Evolutionary conservation across 2,113 vertebrate genomes (phyloP).

Genomic region (Stegastes partitus): DNA sequence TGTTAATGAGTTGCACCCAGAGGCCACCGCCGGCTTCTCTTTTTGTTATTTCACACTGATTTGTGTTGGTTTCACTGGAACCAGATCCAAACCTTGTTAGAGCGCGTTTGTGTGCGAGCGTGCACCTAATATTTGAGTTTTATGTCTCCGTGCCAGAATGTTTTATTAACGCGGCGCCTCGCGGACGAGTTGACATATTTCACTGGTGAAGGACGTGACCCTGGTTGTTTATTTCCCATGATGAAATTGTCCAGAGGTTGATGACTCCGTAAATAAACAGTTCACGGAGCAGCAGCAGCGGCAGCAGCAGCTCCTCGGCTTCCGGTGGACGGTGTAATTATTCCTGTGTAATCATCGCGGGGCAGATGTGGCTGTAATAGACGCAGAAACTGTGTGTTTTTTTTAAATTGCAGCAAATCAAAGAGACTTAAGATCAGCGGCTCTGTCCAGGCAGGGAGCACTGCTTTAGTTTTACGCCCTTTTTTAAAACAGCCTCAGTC

Average conservation of each 20-base stretch:
- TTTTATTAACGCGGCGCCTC: conserved; percentile 80
- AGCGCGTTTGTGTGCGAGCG: conserved; percentile 54
- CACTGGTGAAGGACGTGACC: conserved; percentile 89
- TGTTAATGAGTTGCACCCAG: conserved; percentile 47
- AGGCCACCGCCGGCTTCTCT: conserved; percentile 35
- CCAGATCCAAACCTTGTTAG: conserved; percentile 53
- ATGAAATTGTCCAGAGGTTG: conserved; percentile 88
- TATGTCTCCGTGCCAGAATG: conserved; percentile 78
- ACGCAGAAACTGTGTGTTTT: neutral
- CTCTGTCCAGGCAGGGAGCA: neutral
- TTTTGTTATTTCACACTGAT: conserved; percentile 1
- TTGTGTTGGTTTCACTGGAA: conserved; percentile 28
- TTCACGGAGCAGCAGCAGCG: conserved; percentile 68
- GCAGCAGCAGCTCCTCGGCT: conserved; percentile 62
- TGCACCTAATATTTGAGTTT: conserved; percentile 74
- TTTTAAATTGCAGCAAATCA: neutral
- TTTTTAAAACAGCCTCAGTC: neutral
- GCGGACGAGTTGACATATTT: conserved; percentile 84
- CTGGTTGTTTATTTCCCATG: conserved; percentile 88
- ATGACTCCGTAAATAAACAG: conserved; percentile 90
- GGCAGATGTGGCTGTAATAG: conserved; percentile 41
- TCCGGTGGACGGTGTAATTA: conserved; percentile 64
- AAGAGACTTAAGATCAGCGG: neutral
- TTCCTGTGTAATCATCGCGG: conserved; percentile 67
- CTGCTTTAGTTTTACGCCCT: too few species aligned